Evolutionary conservation across 2,888 invertebrate genomes (phyloP), one percentile per base, ranked within the genome.

Genomic region (Lysandra coridon): DNA sequence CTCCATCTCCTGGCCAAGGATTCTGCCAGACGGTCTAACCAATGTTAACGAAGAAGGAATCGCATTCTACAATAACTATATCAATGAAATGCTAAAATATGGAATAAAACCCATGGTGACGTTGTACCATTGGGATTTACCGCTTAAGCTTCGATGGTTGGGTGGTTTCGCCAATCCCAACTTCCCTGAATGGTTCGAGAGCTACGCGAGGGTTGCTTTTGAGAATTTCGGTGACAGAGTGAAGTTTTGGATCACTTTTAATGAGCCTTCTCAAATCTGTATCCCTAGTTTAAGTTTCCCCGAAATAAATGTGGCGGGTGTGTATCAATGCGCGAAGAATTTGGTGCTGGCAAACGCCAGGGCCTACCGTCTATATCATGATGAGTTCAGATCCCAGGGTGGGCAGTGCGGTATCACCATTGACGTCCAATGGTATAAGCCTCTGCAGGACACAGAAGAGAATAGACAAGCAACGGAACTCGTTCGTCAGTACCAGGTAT

Each of bases 181-280:
- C 4, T 75, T 75, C 53, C 49, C 75, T 3, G 53, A 49, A 23
- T 75, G 75, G 75, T 75, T 75, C 4, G 75, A 75, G 30, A 49
- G 5, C 7, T 75, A 53, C 23, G 75, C 75, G 2, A 23, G 75
- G 12, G 30, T 75, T 49, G 53, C 12, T 23, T 75, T 49, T 30
- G 5, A 53, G 3, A 53, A 14, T 4, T 75, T 23, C 49, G 75
- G 75, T 5, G 75, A 75, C 4, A 49, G 53, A 75, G 75, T 62
- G 62, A 62, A 95, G 83, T 86, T 88, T 37, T 96, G 95, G 95
- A 92, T 95, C 2, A 95, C 96, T 1, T 91, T 95, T 78, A 96
- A 96, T 85, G 96, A 96, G 83, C 95, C 95, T 0, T 86, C 84
- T 69, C 85, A 87, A 81, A 84, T 88, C 76, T 92, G 90, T 81